These are phyloP conservation scores for Acridotheres tristis DNA, from an alignment of 2,797 vertebrate genomes.

Conservation along the genomic window DNA sequence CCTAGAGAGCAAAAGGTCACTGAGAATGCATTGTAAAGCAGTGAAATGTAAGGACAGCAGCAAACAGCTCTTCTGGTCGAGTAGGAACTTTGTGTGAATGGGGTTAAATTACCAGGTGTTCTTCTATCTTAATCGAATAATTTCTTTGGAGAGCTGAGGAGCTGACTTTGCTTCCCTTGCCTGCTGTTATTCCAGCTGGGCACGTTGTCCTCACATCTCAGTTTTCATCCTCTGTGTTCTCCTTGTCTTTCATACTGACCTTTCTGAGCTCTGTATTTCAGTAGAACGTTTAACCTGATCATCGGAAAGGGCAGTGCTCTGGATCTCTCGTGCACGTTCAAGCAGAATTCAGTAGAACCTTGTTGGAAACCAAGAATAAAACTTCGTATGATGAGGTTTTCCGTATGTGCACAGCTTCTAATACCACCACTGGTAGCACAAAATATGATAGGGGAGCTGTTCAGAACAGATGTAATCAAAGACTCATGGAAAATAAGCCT, in stretches of 20 bases:
- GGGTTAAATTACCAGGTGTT: not conserved
- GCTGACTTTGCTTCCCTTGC: slow-evolving; percentile 2
- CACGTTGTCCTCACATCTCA: not conserved
- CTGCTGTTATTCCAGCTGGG: not conserved
- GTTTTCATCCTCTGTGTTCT: not conserved
- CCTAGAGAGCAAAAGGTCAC: not conserved
- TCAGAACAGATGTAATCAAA: not conserved
- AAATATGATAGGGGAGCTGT: not conserved
- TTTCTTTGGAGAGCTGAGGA: not conserved
- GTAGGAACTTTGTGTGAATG: not conserved
- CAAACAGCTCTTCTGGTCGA: not conserved
- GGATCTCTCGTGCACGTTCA: not conserved
- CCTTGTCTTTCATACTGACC: not conserved
- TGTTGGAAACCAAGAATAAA: not conserved
- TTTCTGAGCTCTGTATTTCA: not conserved
- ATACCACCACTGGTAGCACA: not conserved
- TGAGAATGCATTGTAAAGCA: not conserved
- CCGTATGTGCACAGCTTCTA: not conserved
- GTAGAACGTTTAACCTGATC: not conserved
- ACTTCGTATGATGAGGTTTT: not conserved
- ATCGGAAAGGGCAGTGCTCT: not conserved
- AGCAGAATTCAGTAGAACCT: not conserved
- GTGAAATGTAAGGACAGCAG: not conserved
- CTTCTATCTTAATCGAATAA: not conserved
- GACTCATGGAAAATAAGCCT: not conserved